These are phyloP conservation scores for Peromyscus polionotus DNA, from an alignment of 2,113 vertebrate species.

Conservation along the genomic window DNA sequence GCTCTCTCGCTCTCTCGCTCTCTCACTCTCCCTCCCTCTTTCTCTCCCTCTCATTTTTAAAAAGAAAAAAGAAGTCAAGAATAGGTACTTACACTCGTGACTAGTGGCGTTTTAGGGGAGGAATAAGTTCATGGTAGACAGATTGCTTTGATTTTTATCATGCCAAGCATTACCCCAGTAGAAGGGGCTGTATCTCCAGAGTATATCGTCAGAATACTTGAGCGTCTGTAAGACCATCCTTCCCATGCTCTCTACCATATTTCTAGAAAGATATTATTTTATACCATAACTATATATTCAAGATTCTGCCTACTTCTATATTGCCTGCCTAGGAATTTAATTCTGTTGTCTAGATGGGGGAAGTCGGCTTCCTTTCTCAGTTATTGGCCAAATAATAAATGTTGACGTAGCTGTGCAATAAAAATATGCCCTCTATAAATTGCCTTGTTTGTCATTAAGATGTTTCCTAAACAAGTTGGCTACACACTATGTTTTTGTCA, in stretches of 20 bases:
- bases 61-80: not conserved
- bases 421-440: constrained; percentile 87
- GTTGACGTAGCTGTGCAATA: constrained; percentile 83
- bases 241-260: constrained; percentile 64
- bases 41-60: not conserved
- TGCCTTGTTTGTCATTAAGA: constrained; percentile 87
- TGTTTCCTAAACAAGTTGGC: constrained; percentile 85
- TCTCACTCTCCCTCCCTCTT: not conserved
- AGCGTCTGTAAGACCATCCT: constrained; percentile 22
- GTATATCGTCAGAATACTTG: constrained; percentile 47
- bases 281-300: constrained; percentile 79
- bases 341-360: constrained; percentile 83
- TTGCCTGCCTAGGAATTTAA: constrained; percentile 84
- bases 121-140: not conserved
- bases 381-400: constrained; percentile 88
- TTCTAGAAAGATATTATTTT: constrained; percentile 76
- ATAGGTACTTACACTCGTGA: not conserved
- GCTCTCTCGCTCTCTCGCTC: no score
- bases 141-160: constrained; percentile 55
- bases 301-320: constrained; percentile 75
- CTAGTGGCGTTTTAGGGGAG: not conserved
- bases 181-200: constrained; percentile 48
- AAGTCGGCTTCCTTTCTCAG: constrained; percentile 85
- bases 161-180: not conserved
- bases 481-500: constrained; percentile 70